These are phyloP conservation scores for Silurus asotus DNA, from an alignment of 2,113 vertebrate species.

Conservation along the genomic window DNA sequence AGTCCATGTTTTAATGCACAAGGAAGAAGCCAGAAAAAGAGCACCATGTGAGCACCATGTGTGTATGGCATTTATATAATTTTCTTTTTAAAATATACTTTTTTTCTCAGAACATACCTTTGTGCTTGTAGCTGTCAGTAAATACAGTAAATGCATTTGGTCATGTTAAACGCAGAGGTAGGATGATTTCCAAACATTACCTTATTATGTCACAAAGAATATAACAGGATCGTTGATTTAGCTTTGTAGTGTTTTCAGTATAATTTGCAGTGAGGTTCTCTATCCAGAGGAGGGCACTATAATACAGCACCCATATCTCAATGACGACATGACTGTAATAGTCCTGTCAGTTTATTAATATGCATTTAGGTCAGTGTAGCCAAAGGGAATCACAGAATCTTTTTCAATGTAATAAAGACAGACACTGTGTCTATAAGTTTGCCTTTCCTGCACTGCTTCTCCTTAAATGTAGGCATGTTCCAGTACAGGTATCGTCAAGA, in stretches of 20 bases:
- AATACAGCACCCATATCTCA: slow-evolving; percentile 30
- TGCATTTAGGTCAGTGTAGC: neutral
- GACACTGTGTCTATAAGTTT: neutral
- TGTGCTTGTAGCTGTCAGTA: neutral
- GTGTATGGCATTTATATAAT: neutral
- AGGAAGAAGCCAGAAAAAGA: neutral
- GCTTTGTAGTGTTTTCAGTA: neutral
- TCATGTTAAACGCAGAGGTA: neutral
- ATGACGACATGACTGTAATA: slow-evolving; percentile 32
- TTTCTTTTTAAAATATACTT: neutral
- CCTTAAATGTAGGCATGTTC: neutral
- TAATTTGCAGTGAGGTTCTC: neutral
- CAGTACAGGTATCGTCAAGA: neutral
- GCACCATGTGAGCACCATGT: neutral
- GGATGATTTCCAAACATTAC: neutral
- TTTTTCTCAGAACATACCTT: neutral
- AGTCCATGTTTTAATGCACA: neutral
- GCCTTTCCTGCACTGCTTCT: neutral
- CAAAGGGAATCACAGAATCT: slow-evolving; percentile 3
- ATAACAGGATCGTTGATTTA: neutral
- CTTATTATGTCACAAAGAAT: neutral
- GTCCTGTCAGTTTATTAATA: slow-evolving; percentile 22
- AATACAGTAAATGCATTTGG: neutral
- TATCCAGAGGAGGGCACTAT: slow-evolving; percentile 49
- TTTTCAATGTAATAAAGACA: neutral